Conservation (phyloP, 2,113 vertebrate species). For the Chloroceryle aenea region DNA sequence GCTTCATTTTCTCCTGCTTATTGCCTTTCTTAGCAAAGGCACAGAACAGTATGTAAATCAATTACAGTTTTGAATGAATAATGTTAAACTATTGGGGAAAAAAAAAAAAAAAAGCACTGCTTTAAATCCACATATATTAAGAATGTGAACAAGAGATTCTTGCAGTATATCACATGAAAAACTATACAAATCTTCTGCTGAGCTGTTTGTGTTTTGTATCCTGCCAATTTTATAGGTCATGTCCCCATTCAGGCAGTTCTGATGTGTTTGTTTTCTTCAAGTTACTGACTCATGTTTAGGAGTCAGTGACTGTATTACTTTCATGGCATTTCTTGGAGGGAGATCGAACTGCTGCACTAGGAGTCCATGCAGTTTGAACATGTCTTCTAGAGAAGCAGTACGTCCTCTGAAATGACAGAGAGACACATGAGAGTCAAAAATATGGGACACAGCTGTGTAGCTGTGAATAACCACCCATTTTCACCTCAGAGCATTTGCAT, state of each 20-base stretch:
- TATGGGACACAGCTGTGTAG: constrained; percentile 32
- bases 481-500: constrained; percentile 23
- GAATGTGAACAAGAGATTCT: neutral
- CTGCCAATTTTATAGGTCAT: neutral
- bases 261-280: neutral
- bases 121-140: neutral
- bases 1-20: neutral
- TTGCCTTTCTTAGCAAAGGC: neutral
- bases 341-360: neutral
- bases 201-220: neutral
- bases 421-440: constrained; percentile 5
- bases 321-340: neutral
- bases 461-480: constrained; percentile 21
- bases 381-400: neutral
- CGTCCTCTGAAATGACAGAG: neutral
- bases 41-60: neutral
- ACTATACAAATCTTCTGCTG: neutral
- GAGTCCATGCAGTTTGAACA: neutral
- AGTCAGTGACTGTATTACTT: neutral
- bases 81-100: neutral
- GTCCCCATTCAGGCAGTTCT: neutral
- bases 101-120: neutral
- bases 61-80: neutral
- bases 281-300: neutral
- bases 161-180: neutral